Base-by-base conservation (phyloP, 1,140 invertebrate species). In the Zaprionus vittiger region DNA sequence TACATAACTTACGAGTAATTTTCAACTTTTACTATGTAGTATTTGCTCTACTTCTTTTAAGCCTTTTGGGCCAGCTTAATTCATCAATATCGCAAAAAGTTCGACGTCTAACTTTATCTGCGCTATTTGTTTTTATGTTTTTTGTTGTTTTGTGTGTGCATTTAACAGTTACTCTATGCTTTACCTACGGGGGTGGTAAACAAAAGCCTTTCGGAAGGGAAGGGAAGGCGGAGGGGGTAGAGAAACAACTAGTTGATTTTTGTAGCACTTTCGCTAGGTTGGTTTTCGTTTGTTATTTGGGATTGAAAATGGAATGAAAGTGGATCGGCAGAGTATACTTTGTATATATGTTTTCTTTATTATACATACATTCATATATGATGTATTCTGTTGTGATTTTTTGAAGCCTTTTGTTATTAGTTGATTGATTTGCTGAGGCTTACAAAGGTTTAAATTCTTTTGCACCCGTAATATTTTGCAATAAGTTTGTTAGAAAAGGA, bases 391-490 rank as follows among this genome's bases (percentile, higher is more conserved):
- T 20, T 17, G 28, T 60, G 24, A 55, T 52, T 61, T 68, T n/a
- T 75, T 72, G 59, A 77, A 47, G 66, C 65, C 47, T 20, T 63
- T 73, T 34, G 31, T 49, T 47, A 63, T 31, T 52, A 47, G 62
- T 71, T 66, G 73, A 34, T 67, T 71, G 31, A 34, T 54, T 60
- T 57, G 28, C 5, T 69, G 65, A 69, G 72, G 54, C 61, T 69
- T 37, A 49, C 22, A 24, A 52, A 78, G 67, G 26, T 72, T 61
- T 77, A 77, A 80, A 80, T 77, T 80, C 69, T 56, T 68, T 73
- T 80, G 69, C 74, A 80, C 74, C 78, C 74, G 78, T 80, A 73
- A 73, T 60, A 64, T 70, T 38, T 52, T 62, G 44, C 11, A 63
- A n/a, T 59, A 7, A 22, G 34, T 52, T 52, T 60, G 26, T 44